Evolutionary conservation across 2,113 vertebrate genomes (phyloP).

Genomic region (Mesoclemmys tuberculata): DNA sequence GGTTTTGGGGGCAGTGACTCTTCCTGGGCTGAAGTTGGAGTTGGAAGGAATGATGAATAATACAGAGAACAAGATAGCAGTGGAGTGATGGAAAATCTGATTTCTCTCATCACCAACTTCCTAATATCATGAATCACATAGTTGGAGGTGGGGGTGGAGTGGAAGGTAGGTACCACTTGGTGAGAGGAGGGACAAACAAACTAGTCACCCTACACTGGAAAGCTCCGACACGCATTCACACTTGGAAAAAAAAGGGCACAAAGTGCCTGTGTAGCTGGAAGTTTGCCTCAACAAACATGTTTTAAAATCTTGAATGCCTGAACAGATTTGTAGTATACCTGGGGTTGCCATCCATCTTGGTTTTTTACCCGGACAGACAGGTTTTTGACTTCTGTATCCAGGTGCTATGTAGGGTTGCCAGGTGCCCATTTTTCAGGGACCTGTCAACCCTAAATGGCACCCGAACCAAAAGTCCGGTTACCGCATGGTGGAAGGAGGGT

Average conservation of each 20-base stretch:
- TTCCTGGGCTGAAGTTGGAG: slow-evolving; percentile 22
- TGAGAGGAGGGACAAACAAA: slow-evolving; percentile 27
- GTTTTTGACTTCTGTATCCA: no score
- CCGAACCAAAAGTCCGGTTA: no score
- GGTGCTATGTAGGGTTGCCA: no score
- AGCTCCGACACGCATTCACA: neutral
- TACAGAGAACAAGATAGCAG: slow-evolving; percentile 43
- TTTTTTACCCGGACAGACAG: no score
- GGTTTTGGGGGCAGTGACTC: slow-evolving; percentile 25
- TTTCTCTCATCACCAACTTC: slow-evolving; percentile 26
- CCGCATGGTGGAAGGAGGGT: no score
- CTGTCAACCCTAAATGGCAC: no score
- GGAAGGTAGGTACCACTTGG: slow-evolving; percentile 46
- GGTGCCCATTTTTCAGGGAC: no score
- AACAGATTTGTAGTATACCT: neutral
- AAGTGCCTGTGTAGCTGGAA: neutral
- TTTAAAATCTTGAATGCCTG: neutral
- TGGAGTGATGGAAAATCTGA: slow-evolving; percentile 56
- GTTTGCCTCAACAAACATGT: neutral
- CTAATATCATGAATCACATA: slow-evolving; percentile 47
- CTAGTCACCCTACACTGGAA: slow-evolving; percentile 6
- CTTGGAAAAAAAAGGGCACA: neutral
- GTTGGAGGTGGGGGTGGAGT: neutral
- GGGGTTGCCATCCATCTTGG: no score
- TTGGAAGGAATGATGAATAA: slow-evolving; percentile 48